Percentiles rank a stretch among this genome's conserved stretches.
These are phyloP conservation scores for Metridium senile DNA, from an alignment of 92 coral and sea anemone species.

Conservation along the genomic window DNA sequence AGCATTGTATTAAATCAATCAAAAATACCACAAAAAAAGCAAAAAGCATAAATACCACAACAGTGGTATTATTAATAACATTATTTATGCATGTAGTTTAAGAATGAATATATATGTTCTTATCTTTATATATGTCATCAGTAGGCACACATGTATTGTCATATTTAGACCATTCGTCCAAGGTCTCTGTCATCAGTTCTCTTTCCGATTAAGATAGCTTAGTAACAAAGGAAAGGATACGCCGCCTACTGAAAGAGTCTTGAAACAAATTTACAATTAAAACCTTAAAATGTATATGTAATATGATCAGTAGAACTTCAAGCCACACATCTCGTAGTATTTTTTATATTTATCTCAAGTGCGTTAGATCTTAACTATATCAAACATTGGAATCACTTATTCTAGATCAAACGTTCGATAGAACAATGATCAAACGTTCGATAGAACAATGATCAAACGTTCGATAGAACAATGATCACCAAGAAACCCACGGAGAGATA, in stretches of 20 bases:
- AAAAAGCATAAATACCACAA: too few relatives aligned
- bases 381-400: not conserved
- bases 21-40: too few relatives aligned
- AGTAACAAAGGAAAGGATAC: not conserved
- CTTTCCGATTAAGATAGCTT: not conserved
- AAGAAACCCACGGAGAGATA: not conserved
- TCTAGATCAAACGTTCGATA: not conserved
- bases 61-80: not conserved
- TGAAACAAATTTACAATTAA: not conserved
- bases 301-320: not conserved
- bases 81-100: not conserved
- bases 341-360: not conserved
- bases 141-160: not conserved
- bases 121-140: not conserved
- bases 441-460: not conserved
- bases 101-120: not conserved
- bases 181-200: not conserved
- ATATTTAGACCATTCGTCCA: not conserved
- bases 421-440: not conserved
- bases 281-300: not conserved
- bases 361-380: not conserved
- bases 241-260: not conserved
- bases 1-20: too few relatives aligned
- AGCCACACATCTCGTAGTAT: too few relatives aligned
- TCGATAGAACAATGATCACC: not conserved